Evolutionary conservation across 2,797 vertebrate species (phyloP).

Genomic region (Dryobates pubescens): DNA sequence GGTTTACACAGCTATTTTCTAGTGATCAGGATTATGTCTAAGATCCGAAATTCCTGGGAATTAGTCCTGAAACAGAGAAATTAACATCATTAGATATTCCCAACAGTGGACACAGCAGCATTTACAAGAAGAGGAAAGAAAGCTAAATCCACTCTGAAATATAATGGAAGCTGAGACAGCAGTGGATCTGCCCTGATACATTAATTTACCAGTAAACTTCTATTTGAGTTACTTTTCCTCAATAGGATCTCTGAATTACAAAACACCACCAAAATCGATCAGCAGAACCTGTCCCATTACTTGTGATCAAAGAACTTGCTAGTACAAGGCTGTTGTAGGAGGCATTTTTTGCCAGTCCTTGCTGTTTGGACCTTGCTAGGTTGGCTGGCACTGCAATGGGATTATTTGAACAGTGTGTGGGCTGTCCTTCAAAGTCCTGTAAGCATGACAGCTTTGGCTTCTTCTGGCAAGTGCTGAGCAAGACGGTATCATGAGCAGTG

Average conservation of each 20-base stretch:
- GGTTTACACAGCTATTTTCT: background rate
- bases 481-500: accelerated
- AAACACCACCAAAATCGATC: background rate
- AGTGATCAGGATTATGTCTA: background rate
- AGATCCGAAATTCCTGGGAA: background rate
- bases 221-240: background rate
- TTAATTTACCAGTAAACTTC: background rate
- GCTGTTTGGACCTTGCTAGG: background rate
- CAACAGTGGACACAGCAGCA: background rate
- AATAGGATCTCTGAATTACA: background rate
- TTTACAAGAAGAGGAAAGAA: background rate
- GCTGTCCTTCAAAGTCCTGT: background rate
- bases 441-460: background rate
- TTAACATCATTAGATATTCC: background rate
- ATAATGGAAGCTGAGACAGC: background rate
- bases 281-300: background rate
- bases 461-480: background rate
- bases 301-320: background rate
- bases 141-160: background rate
- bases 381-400: accelerated
- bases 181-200: background rate
- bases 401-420: accelerated
- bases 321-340: background rate
- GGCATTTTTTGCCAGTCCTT: background rate
- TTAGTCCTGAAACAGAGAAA: background rate